These are phyloP conservation scores for Notothenia rossii DNA, from an alignment of 2,113 vertebrate genomes.

Conservation along the genomic window DNA sequence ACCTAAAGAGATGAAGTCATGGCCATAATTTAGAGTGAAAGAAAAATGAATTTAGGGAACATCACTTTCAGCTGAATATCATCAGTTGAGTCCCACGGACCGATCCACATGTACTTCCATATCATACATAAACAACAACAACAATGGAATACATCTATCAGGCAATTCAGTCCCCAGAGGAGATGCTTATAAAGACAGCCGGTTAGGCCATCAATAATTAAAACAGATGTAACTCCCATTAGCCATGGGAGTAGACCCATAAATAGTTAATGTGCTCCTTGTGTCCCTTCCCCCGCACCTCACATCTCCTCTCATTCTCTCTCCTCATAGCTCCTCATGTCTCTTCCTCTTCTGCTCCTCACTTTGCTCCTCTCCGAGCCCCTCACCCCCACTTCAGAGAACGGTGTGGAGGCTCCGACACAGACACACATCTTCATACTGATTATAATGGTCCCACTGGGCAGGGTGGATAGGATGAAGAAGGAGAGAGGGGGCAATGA, in stretches of 20 bases:
- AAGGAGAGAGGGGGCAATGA: constrained; percentile 47
- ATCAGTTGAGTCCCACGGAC: background rate
- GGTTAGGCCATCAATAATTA: constrained; percentile 86
- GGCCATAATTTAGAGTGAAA: constrained; percentile 4
- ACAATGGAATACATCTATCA: constrained; percentile 69
- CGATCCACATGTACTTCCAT: constrained; percentile 35
- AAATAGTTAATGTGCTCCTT: constrained; percentile 83
- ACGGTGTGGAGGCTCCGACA: constrained; percentile 29
- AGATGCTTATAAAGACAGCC: constrained; percentile 75
- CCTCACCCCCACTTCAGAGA: constrained; percentile 22
- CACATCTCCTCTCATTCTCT: constrained; percentile 44
- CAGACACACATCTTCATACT: constrained; percentile 58
- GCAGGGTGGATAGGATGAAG: constrained; percentile 55
- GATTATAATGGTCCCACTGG: constrained; percentile 71
- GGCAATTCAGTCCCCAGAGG: constrained; percentile 56
- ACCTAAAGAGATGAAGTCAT: background rate
- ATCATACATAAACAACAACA: constrained; percentile 70
- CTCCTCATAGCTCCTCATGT: constrained; percentile 53
- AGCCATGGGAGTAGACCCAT: constrained; percentile 75
- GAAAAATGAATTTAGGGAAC: constrained; percentile 26
- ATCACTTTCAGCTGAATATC: constrained; percentile 23
- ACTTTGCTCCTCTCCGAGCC: constrained; percentile 1
- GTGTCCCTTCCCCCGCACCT: constrained; percentile 61
- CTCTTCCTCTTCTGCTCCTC: constrained; percentile 38
- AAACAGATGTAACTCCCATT: constrained; percentile 85